Base-by-base conservation (phyloP, 2,888 invertebrate genomes). In the Drosophila falleni region DNA sequence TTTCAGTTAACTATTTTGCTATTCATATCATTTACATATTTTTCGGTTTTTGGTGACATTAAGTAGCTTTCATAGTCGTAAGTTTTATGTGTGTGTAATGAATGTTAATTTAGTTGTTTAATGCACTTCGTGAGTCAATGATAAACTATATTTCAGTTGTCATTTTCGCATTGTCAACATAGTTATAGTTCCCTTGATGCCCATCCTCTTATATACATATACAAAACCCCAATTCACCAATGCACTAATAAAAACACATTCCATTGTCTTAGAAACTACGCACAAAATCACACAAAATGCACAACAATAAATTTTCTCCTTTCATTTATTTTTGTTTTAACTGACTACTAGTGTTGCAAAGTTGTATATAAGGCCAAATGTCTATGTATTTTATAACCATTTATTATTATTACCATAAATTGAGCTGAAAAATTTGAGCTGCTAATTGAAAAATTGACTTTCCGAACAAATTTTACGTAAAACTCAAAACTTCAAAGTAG, bases 201-300 rank as follows among this genome's bases (percentile, higher is more conserved):
- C 47, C 9, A 29, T 46, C 67, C 59, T n/a, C 55, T n/a, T 33
- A 42, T 19, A 31, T 42, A 62, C 39, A 41, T 58, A 46, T 55
- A 10, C 55, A 60, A 33, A 58, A 61, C 53, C 50, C 26, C 55
- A 51, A 19, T 58, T 16, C 53, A 37, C 29, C 16, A 37, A 39
- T 58, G 65, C 74, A 74, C 75, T 55, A 54, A 51, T 65, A 61
- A 56, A 49, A 51, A 71, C 46, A 73, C 74, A 60, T 44, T 29
- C n/a, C 70, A 62, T 9, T 9, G 19, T 16, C 51, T 71, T 71
- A 71, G 66, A 60, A 55, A 74, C 44, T 53, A 33, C 23, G 73
- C 76, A 69, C 77, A 77, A 69, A 46, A 41, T 41, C 60, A 77
- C 77, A 77, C 62, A 56, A 75, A 69, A 56, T 61, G 78, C 77